These are phyloP conservation scores for Sarotherodon lohbergeri DNA, from an alignment of 2,113 vertebrate genomes.

Conservation along the genomic window DNA sequence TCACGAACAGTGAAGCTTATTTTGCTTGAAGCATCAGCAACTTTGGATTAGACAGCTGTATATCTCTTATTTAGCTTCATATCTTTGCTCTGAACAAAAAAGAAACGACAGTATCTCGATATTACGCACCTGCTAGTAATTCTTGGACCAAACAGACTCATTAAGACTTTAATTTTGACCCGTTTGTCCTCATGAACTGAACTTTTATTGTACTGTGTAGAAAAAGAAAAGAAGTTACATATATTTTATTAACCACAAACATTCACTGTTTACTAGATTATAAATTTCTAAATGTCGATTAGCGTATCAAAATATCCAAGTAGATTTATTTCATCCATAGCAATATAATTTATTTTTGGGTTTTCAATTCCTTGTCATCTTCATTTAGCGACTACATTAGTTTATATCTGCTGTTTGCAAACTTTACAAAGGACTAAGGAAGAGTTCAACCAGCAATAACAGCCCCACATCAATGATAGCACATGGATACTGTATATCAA, in stretches of 20 bases:
- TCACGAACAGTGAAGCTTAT: background rate
- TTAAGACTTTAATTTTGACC: conserved; percentile 2
- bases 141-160: conserved; percentile 28
- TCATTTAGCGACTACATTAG: conserved; percentile 15
- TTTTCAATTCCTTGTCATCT: conserved; percentile 11
- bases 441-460: conserved; percentile 55
- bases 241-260: conserved; percentile 12
- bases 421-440: background rate
- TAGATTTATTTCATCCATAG: background rate
- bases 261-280: conserved; percentile 14
- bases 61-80: conserved; percentile 1
- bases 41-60: background rate
- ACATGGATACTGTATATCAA: conserved; percentile 8
- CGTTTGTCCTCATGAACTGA: conserved; percentile 25
- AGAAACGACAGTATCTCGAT: background rate
- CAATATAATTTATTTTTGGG: conserved; percentile 24
- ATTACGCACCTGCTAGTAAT: background rate
- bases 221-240: background rate
- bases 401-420: conserved; percentile 8
- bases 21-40: background rate
- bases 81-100: background rate
- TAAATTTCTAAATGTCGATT: background rate
- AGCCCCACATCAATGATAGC: background rate
- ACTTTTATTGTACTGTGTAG: conserved; percentile 43
- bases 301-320: background rate